Evolutionary conservation across 1,140 invertebrate species (phyloP).

Genomic region (Diachasma alloeum): DNA sequence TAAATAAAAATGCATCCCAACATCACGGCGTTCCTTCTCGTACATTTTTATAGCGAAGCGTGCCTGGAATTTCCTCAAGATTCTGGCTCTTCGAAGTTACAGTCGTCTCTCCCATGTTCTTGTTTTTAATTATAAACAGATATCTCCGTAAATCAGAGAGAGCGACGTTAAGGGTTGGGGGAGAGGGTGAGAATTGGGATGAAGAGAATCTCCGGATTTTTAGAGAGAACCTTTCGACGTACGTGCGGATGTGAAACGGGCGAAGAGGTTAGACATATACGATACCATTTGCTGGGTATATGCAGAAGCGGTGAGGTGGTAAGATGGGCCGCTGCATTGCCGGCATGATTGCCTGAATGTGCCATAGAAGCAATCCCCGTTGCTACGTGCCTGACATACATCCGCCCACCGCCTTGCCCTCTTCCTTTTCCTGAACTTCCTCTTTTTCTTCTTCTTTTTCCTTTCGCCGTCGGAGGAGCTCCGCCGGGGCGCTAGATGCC

Average conservation of each 20-base stretch:
- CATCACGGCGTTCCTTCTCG: slow-evolving; percentile 20
- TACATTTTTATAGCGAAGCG: slow-evolving; percentile 30
- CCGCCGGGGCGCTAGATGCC: too few species aligned
- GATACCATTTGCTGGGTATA: slow-evolving; percentile 41
- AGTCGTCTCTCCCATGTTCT: too few species aligned
- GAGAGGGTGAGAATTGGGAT: not conserved
- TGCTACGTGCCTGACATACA: slow-evolving; percentile 66
- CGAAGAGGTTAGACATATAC: slow-evolving; percentile 32
- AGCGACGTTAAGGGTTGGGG: too few species aligned
- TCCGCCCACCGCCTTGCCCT: slow-evolving; percentile 60
- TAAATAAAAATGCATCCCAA: too few species aligned
- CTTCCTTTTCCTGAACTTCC: slow-evolving; percentile 30
- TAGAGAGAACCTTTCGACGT: slow-evolving; percentile 12
- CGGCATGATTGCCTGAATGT: slow-evolving; percentile 66
- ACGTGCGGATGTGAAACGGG: slow-evolving; percentile 36
- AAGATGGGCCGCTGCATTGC: slow-evolving; percentile 64
- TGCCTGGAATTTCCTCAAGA: too few species aligned
- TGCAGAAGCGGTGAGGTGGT: slow-evolving; percentile 56
- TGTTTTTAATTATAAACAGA: too few species aligned
- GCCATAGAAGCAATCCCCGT: slow-evolving; percentile 66
- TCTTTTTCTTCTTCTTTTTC: slow-evolving; percentile 11
- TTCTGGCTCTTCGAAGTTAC: too few species aligned
- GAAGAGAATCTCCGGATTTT: slow-evolving; percentile 20
- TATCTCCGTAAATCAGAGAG: too few species aligned
- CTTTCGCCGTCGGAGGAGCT: too few species aligned